A percentile compares a stretch with the other conserved stretches of the same genome.
These are phyloP conservation scores for Toxotes chatareus DNA, from an alignment of 2,113 vertebrate genomes.

Conservation along the genomic window DNA sequence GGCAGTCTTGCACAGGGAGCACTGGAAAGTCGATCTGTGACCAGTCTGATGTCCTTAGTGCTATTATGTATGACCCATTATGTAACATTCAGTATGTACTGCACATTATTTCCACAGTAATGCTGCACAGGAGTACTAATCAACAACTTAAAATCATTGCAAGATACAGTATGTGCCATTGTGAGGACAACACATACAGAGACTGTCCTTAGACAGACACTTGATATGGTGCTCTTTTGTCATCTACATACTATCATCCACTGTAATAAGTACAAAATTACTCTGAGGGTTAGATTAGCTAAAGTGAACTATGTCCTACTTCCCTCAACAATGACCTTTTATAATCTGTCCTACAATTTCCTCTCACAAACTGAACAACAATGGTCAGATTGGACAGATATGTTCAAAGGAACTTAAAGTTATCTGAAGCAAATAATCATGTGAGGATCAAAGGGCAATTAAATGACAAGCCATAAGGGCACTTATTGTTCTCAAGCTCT, in stretches of 20 bases:
- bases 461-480: not conserved
- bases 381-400: constrained; percentile 12
- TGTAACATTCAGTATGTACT: not conserved
- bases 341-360: constrained; percentile 4
- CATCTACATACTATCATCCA: not conserved
- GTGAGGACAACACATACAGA: not conserved
- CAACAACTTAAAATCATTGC: not conserved
- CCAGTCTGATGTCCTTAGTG: not conserved
- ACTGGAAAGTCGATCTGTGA: constrained; percentile 19
- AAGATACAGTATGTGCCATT: not conserved
- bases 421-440: constrained; percentile 35
- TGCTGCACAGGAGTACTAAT: not conserved
- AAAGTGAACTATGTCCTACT: not conserved
- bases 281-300: not conserved
- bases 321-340: constrained; percentile 25
- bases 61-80: not conserved
- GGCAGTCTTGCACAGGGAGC: not conserved
- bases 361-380: constrained; percentile 24
- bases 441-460: constrained; percentile 23
- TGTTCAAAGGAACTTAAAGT: constrained; percentile 17
- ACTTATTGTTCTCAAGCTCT: not conserved
- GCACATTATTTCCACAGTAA: not conserved
- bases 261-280: constrained; percentile 24
- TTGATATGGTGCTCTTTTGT: not conserved
- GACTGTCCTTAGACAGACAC: not conserved